phyloP scores from a whole-genome alignment of 2,113 vertebrate genomes.

The Scatophagus argus region DNA sequence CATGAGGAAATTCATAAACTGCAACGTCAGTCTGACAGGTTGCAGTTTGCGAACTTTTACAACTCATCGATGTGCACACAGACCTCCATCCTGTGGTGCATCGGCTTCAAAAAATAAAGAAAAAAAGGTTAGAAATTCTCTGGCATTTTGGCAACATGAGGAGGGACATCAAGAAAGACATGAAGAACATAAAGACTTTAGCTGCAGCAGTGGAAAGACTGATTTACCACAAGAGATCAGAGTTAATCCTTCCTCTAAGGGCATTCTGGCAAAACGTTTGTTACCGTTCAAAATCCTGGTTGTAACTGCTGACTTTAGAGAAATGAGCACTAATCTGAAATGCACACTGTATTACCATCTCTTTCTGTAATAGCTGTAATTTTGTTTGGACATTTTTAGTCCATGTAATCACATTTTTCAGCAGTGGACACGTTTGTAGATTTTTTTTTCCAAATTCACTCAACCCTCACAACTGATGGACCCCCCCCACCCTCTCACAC shows the following conservation, averaged over 20 bases:
- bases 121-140: slow-evolving; percentile 7
- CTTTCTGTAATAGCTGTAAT: neutral
- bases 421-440: neutral
- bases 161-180: neutral
- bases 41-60: neutral
- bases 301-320: too few relatives aligned
- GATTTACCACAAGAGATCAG: neutral
- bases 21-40: neutral
- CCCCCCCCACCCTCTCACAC: too few relatives aligned
- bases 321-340: neutral
- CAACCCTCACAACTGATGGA: neutral
- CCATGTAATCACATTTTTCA: neutral
- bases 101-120: neutral
- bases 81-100: slow-evolving; percentile 17
- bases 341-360: neutral
- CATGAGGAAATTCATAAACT: neutral
- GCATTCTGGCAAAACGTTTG: too few relatives aligned
- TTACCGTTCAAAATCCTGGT: neutral
- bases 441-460: neutral
- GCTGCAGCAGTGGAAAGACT: neutral
- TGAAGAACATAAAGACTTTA: neutral
- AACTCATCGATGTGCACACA: slow-evolving; percentile 27
- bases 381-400: neutral
- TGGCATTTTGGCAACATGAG: slow-evolving; percentile 65
- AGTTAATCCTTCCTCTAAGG: neutral